Conservation (phyloP, 2,797 vertebrate genomes). For the Arrhamphus sclerolepis region DNA sequence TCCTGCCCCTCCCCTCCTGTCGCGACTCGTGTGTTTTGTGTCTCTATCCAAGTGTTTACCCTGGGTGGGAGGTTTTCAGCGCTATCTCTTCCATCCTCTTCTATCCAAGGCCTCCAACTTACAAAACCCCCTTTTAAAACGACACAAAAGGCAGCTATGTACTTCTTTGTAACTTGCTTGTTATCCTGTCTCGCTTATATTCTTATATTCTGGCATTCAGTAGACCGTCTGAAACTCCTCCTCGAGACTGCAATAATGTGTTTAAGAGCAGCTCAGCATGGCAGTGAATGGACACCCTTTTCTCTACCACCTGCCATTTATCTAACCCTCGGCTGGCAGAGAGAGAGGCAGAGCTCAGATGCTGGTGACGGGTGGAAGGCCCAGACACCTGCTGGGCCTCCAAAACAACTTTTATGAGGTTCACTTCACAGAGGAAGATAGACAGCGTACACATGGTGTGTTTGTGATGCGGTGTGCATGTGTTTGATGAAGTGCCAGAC, state of each 20-base stretch:
- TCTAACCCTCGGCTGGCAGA: constrained; percentile 67
- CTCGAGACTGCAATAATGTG: constrained; percentile 66
- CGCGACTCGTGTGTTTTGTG: constrained; percentile 54
- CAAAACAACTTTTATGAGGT: constrained; percentile 37
- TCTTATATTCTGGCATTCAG: constrained; percentile 64
- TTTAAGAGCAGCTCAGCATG: constrained; percentile 70
- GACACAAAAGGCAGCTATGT: constrained; percentile 79
- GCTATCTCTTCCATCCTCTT: constrained; percentile 72
- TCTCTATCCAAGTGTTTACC: constrained; percentile 66
- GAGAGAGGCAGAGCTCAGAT: constrained; percentile 44
- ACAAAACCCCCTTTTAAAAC: constrained; percentile 78
- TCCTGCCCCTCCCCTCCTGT: constrained; percentile 23
- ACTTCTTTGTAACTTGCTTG: constrained; percentile 76
- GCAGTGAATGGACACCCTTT: constrained; percentile 59
- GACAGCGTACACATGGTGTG: constrained; percentile 29
- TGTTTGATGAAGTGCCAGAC: constrained; percentile 40
- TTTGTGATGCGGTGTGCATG: constrained; percentile 26
- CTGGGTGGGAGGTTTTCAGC: constrained; percentile 43
- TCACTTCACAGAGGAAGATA: constrained; percentile 41
- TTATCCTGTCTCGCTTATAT: constrained; percentile 65
- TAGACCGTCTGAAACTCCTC: constrained; percentile 56
- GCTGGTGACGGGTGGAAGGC: constrained; percentile 26
- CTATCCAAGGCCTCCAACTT: constrained; percentile 72
- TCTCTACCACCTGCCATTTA: constrained; percentile 71
- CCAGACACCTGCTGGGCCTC: constrained; percentile 37